phyloP scores from a whole-genome alignment of 2,888 invertebrate species.

The Nomada ferruginata region DNA sequence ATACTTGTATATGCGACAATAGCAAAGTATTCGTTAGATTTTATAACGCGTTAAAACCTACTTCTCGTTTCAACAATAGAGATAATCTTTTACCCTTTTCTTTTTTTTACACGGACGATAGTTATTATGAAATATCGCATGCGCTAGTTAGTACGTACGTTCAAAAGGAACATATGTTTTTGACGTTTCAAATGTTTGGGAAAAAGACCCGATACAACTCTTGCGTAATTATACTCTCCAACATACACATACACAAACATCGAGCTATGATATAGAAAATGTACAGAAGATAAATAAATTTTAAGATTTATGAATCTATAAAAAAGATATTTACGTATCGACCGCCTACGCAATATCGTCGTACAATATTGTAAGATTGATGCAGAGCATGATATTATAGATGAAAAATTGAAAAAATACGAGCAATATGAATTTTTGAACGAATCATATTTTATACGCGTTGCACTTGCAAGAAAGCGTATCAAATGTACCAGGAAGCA shows the following conservation, averaged over 20 bases:
- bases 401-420: constrained; percentile 6
- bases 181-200: constrained; percentile 25
- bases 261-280: constrained; percentile 43
- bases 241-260: too few relatives aligned
- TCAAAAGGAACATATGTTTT: constrained; percentile 38
- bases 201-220: constrained; percentile 17
- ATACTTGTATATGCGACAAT: background rate
- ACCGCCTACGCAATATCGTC: constrained; percentile 50
- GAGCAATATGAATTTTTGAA: constrained; percentile 60
- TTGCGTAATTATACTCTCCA: too few relatives aligned
- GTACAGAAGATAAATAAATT: constrained; percentile 39
- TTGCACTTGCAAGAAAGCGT: constrained; percentile 46
- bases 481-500: constrained; percentile 62
- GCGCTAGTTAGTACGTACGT: constrained; percentile 17
- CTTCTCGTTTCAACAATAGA: constrained; percentile 37
- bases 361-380: constrained; percentile 26
- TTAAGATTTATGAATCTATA: constrained; percentile 60
- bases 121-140: constrained; percentile 24
- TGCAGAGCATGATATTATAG: constrained; percentile 20
- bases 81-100: constrained; percentile 58
- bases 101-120: constrained; percentile 43
- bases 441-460: constrained; percentile 69
- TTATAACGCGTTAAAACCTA: constrained; percentile 6
- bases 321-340: constrained; percentile 62
- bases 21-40: background rate